Conservation (phyloP, 2,113 vertebrate species). For the Orthonyx spaldingii region DNA sequence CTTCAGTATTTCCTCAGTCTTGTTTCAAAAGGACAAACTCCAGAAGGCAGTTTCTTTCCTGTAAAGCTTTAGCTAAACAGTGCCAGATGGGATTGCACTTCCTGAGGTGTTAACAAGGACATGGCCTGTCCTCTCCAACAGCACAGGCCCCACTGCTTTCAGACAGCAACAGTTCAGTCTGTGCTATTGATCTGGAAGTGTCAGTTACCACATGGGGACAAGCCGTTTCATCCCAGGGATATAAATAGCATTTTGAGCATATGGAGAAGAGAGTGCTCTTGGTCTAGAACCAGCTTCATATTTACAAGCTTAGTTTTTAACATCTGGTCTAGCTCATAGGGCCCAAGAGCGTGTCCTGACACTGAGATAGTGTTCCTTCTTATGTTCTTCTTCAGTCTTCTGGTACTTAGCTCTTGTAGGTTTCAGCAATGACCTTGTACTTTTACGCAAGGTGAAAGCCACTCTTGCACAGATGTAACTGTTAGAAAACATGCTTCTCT, state of each 20-base stretch:
- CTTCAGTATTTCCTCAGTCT: not conserved
- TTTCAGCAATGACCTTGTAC: not conserved
- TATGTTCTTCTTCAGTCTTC: not conserved
- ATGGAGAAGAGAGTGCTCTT: not conserved
- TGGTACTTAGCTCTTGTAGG: not conserved
- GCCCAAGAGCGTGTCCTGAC: not conserved
- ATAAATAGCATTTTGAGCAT: constrained; percentile 30
- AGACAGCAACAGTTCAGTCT: not conserved
- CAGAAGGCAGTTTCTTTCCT: constrained; percentile 16
- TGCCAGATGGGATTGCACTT: constrained; percentile 37
- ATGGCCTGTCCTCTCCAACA: not conserved
- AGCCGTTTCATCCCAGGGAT: not conserved
- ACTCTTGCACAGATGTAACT: not conserved
- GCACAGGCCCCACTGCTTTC: not conserved
- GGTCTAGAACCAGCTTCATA: not conserved
- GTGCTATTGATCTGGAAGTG: constrained; percentile 40
- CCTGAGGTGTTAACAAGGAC: constrained; percentile 47
- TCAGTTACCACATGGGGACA: not conserved
- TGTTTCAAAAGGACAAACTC: not conserved
- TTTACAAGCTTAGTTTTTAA: not conserved
- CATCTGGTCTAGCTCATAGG: not conserved
- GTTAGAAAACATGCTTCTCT: not conserved
- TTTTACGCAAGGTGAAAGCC: not conserved
- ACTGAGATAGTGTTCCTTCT: not conserved
- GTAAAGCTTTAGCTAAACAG: not conserved